Evolutionary conservation across 53 echinoderm and acorn worm genomes (phyloP), one percentile per base, ranked within the genome.

Genomic region (Apostichopus leukothele): DNA sequence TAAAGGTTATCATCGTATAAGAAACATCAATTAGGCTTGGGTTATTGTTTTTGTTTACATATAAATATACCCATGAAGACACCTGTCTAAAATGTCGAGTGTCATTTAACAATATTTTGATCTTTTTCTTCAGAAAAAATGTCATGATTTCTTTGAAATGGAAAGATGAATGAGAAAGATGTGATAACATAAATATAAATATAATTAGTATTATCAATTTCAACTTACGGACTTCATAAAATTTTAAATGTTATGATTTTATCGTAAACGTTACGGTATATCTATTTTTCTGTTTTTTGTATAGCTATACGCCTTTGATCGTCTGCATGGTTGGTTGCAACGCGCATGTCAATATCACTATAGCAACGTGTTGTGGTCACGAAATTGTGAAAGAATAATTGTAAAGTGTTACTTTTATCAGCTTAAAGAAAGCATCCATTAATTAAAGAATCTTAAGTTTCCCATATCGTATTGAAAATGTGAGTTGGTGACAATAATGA

Each of bases 301-400:
- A 16, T 54, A 54, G 23, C 10, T 53, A 80, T 8, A 51, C n/a
- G 80, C 80, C 53, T 55, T 7, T 80, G 19, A 8, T 16, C 54
- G 80, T 9, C 80, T 68, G 68, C 80, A 80, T 54, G 80, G 80
- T 80, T 53, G 80, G 23, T 57, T 80, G 80, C 80, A 80, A 80
- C 53, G 80, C 80, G 54, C 80, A 80, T 80, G 80, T 80, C 80
- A 80, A 53, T n/a, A 57, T 80, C 53, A 22, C 80, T 54, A 80
- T 80, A 51, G 59, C 23, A 80, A 80, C 80, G 50, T 55, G 80
- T 9, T 18, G 59, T 80, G 53, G 80, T 14, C 80, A 80, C 80
- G 80, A 80, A 50, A 16, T 25, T 9, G 81, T 54, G 5, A 59
- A 20, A 81, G 59, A 81, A 54, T n/a, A 55, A 55, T 54, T 54